Percentiles rank a stretch among this genome's conserved stretches.
Conservation (phyloP, 2,797 vertebrate genomes). For the Acanthis flammea region DNA sequence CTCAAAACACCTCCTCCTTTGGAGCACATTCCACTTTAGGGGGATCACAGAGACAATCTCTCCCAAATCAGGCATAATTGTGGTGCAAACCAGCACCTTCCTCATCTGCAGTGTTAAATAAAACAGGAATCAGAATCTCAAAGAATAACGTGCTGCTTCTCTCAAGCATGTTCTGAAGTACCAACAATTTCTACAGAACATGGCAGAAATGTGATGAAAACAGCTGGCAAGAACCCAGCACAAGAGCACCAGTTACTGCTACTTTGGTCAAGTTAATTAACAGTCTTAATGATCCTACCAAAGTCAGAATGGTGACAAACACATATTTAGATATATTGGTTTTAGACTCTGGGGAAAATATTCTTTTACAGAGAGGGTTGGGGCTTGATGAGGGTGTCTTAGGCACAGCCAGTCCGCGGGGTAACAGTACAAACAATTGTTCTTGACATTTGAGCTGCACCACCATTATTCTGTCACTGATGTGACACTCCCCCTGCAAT, state of each 20-base stretch:
- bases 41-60: not conserved
- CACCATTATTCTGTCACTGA: not conserved
- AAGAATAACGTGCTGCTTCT: not conserved
- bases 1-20: not conserved
- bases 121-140: not conserved
- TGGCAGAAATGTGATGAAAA: not conserved
- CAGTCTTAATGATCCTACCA: not conserved
- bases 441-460: not conserved
- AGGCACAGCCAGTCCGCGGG: not conserved
- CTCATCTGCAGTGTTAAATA: not conserved
- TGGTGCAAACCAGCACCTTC: not conserved
- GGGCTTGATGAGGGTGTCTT: not conserved
- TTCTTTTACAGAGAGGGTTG: not conserved
- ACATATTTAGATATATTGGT: not conserved
- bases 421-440: not conserved
- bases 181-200: not conserved
- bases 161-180: not conserved
- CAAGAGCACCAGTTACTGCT: not conserved
- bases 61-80: not conserved
- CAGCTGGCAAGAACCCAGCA: not conserved
- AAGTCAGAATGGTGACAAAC: not conserved
- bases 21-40: not conserved
- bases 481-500: not conserved
- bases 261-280: not conserved
- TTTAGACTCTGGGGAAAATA: not conserved